phyloP scores from a whole-genome alignment of 2,888 invertebrate species.

The Nemotelus pantherinus region DNA sequence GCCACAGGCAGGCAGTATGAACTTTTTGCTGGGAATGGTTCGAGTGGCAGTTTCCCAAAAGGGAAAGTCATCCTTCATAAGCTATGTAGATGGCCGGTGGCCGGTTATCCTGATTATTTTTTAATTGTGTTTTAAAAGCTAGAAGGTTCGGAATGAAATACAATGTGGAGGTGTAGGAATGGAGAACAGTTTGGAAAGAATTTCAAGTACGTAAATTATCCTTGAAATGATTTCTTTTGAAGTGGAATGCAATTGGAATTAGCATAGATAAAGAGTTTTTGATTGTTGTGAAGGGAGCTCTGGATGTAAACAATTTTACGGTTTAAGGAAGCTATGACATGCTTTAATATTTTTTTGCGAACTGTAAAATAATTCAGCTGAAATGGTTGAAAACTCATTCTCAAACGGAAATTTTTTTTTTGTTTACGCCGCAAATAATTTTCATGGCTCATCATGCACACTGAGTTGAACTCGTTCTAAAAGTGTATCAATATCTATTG shows the following conservation, averaged over 20 bases:
- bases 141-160: background rate
- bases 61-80: constrained; percentile 32
- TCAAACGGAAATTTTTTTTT: too few species aligned
- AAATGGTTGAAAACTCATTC: too few species aligned
- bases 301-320: background rate
- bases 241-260: constrained; percentile 7
- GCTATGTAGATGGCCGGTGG: constrained; percentile 27
- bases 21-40: constrained; percentile 18
- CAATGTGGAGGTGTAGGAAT: background rate
- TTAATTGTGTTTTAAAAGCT: constrained; percentile 42
- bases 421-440: too few species aligned
- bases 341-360: too few species aligned
- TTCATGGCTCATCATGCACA: too few species aligned
- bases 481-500: too few species aligned
- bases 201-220: constrained; percentile 35
- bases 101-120: constrained; percentile 43
- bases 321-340: too few species aligned
- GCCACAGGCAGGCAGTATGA: constrained; percentile 29
- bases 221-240: constrained; percentile 13
- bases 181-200: constrained; percentile 8
- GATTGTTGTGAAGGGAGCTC: constrained; percentile 9
- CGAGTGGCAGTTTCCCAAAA: constrained; percentile 1
- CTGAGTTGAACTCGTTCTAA: too few species aligned
- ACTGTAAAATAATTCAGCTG: too few species aligned
- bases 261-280: constrained; percentile 32